A percentile compares a stretch with the other conserved stretches of the same genome.
These are phyloP conservation scores for Diglossa cyanea DNA, from an alignment of 2,797 vertebrate species.

Conservation along the genomic window DNA sequence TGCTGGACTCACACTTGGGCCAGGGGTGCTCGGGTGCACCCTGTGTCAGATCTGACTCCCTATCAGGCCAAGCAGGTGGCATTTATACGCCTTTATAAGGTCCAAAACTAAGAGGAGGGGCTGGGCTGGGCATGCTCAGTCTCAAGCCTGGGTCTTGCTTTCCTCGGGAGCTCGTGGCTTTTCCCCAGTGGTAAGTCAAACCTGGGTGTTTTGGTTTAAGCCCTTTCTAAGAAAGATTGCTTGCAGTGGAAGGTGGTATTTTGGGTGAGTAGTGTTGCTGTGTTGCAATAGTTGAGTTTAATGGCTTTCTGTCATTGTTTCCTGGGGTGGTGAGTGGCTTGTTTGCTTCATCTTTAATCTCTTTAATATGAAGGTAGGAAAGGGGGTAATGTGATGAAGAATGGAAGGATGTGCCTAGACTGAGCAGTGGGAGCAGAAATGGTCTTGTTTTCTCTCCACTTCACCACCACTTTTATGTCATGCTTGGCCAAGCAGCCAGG, in stretches of 20 bases:
- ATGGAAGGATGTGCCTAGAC: background rate
- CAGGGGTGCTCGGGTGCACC: accelerated
- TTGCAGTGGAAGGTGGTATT: background rate
- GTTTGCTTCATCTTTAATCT: background rate
- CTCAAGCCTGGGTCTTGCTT: background rate
- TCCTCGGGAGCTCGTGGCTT: background rate
- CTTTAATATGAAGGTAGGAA: background rate
- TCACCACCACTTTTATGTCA: background rate
- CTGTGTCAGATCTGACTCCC: background rate
- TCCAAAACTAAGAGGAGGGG: background rate
- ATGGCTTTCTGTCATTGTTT: background rate
- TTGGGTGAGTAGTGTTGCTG: background rate
- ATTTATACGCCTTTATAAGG: background rate
- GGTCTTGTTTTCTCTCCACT: background rate
- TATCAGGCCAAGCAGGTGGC: background rate
- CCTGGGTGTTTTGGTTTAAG: background rate
- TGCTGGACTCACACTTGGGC: background rate
- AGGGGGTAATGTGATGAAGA: background rate
- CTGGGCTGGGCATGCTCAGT: background rate
- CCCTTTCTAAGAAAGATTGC: background rate
- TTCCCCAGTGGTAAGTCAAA: background rate
- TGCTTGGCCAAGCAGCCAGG: background rate
- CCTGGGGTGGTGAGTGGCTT: background rate
- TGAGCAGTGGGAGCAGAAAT: background rate
- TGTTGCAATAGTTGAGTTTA: background rate